phyloP scores from a whole-genome alignment of 1,140 invertebrate species.

The Bicyclus anynana region DNA sequence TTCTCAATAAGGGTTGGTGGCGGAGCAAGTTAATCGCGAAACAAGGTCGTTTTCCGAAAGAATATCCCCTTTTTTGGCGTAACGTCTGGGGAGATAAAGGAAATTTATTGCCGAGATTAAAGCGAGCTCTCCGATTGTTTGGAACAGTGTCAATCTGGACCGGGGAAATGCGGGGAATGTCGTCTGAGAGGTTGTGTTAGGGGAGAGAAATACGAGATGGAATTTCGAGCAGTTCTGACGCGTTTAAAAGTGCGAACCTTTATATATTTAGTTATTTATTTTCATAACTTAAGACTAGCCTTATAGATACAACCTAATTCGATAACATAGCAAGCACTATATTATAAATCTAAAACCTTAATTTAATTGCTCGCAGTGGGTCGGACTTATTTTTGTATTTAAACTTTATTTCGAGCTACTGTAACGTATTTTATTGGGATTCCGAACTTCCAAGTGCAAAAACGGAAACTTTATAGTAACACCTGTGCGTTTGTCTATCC shows the following conservation, averaged over 20 bases:
- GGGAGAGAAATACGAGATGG: neutral
- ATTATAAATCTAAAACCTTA: too few species aligned
- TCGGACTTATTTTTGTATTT: too few species aligned
- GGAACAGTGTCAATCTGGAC: slow-evolving; percentile 53
- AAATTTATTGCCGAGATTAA: slow-evolving; percentile 66
- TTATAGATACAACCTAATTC: too few species aligned
- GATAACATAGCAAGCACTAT: too few species aligned
- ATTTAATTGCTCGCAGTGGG: too few species aligned
- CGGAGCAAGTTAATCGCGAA: slow-evolving; percentile 39
- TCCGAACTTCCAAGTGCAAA: too few species aligned
- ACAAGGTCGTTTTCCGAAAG: slow-evolving; percentile 41
- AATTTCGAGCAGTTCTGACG: neutral
- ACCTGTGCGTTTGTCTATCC: too few species aligned
- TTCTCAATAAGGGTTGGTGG: neutral
- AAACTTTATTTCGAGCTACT: too few species aligned
- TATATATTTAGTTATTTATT: too few species aligned
- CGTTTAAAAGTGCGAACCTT: neutral
- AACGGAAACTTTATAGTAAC: too few species aligned
- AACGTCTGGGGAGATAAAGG: slow-evolving; percentile 57
- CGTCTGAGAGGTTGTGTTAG: slow-evolving; percentile 28
- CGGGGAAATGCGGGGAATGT: slow-evolving; percentile 39
- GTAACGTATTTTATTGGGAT: too few species aligned
- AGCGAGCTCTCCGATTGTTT: slow-evolving; percentile 48
- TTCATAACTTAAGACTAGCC: too few species aligned
- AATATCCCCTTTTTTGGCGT: slow-evolving; percentile 35